A percentile compares a stretch with the other conserved stretches of the same genome.
Evolutionary conservation across 2,797 vertebrate genomes (phyloP).

Genomic region (Borostomias antarcticus): DNA sequence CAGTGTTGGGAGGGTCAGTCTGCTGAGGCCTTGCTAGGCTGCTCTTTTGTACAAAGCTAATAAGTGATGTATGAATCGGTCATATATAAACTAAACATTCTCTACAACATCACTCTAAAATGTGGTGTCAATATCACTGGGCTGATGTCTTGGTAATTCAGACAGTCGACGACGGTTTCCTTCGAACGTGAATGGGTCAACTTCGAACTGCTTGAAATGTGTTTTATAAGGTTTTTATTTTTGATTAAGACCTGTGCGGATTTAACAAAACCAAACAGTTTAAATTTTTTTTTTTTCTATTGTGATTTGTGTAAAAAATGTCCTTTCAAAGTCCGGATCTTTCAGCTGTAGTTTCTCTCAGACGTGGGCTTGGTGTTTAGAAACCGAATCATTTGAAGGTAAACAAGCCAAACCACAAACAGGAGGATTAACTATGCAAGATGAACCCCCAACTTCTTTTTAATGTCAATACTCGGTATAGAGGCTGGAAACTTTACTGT

Average conservation of each 20-base stretch:
- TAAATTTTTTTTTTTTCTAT: too few species aligned
- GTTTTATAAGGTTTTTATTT: background rate
- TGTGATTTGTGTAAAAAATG: too few species aligned
- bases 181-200: background rate
- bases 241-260: background rate
- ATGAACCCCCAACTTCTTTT: background rate
- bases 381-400: background rate
- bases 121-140: background rate
- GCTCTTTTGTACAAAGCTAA: slow-evolving; percentile 16
- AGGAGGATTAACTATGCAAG: background rate
- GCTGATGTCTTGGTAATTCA: background rate
- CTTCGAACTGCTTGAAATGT: background rate
- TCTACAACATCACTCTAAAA: background rate
- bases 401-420: background rate
- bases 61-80: slow-evolving; percentile 5
- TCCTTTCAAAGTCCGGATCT: too few species aligned
- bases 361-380: too few species aligned
- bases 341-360: too few species aligned
- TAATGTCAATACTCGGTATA: background rate
- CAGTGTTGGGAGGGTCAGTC: background rate
- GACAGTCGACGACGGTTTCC: background rate
- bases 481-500: too few species aligned
- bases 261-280: background rate
- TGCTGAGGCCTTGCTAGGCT: background rate
- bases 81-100: background rate